Conservation (phyloP, 2,113 vertebrate genomes). For the Cyrtonyx montezumae region DNA sequence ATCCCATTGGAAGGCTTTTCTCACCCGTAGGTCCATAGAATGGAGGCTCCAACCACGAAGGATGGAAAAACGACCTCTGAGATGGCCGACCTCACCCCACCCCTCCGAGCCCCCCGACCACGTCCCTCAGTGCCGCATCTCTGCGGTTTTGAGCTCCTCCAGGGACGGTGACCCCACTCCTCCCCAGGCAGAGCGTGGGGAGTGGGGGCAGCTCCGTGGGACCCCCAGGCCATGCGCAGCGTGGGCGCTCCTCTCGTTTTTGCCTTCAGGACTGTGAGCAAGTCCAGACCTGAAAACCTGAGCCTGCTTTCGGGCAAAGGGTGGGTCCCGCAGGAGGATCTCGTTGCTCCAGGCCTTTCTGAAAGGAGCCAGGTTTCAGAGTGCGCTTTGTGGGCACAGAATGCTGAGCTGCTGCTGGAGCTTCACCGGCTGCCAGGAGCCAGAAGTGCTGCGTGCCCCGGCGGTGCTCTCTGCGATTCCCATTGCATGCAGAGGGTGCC, state of each 20-base stretch:
- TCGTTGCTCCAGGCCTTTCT: constrained; percentile 41
- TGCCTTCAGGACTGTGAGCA: constrained; percentile 6
- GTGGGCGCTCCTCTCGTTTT: neutral
- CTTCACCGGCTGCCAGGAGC: neutral
- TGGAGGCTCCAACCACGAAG: too few species aligned
- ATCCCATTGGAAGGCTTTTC: neutral
- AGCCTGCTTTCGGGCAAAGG: constrained; percentile 14
- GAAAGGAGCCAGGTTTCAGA: neutral
- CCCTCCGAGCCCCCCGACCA: too few species aligned
- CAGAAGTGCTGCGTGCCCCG: neutral
- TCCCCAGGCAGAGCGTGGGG: too few species aligned
- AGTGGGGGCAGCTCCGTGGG: neutral
- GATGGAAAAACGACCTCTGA: too few species aligned
- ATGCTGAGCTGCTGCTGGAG: too few species aligned
- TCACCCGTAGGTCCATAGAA: neutral
- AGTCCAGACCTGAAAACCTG: constrained; percentile 59
- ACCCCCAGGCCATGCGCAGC: neutral
- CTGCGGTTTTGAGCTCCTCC: too few species aligned
- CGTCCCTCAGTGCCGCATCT: too few species aligned
- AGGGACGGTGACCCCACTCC: too few species aligned
- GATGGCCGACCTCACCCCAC: too few species aligned
- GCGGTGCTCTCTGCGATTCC: neutral
- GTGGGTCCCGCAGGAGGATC: constrained; percentile 40
- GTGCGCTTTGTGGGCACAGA: neutral
- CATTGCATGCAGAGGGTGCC: neutral